Base-by-base conservation (phyloP, 1,140 invertebrate genomes). In the Meloidogyne chitwoodi region DNA sequence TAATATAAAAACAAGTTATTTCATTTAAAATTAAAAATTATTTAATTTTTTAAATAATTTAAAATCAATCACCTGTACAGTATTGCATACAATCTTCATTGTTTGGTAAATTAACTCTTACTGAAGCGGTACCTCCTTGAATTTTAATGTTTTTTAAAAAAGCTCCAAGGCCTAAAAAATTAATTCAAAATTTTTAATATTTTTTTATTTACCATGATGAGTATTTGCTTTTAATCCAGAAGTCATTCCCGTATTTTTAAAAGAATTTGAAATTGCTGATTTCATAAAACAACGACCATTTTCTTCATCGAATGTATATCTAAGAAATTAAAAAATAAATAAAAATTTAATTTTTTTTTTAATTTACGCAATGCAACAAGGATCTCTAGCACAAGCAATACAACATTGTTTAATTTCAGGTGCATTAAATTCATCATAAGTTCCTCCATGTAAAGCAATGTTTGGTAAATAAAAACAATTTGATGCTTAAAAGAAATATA, bases 381-480 rank as follows among this genome's bases (percentile, higher is more conserved):
- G 78, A 62, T 82, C 73, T 16, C 77, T 80, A 8, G 80, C 80
- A 74, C 80, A 81, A 22, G 70, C 81, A 44, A 81, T 81, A 62
- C 80, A 81, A 44, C 80, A 81, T 16, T 66, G 48, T n/a, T 75
- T 76, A 16, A 81, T 80, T 38, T 81, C 80, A 22, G 31, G n/a
- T 14, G 81, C 68, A 22, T 68, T 63, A 24, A 81, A 82, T 65
- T 81, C 80, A 63, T 81, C 80, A 70, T 83, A 81, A 24, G 80
- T 81, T 22, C 80, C 80, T 0, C 80, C 80, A 31, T 80, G 83
- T 38, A 81, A 56, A 14, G 76, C 82, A 73, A 81, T 83, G n/a
- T 79, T 82, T 5, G 80, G 80, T 24, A 81, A 26, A 62, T 83
- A 83, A 61, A 81, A 81, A 66, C 80, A 81, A 75, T 83, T 83